Conservation (phyloP, 2,113 vertebrate species). For the Mormyrus iriodes region DNA sequence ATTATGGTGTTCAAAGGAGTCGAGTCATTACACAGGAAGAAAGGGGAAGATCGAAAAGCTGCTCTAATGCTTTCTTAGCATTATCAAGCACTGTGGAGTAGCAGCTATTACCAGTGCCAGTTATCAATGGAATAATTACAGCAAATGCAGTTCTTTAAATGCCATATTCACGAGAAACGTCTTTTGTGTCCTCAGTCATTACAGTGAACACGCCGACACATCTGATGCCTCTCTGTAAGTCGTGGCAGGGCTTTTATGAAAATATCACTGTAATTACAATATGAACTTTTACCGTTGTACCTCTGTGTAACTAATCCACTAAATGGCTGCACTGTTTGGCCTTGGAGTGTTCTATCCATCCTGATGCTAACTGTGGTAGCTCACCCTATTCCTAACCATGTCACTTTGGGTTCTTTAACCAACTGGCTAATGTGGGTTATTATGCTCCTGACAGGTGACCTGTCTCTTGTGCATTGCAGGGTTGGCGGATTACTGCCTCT, state of each 20-base stretch:
- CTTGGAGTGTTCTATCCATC: background rate
- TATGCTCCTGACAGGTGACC: background rate
- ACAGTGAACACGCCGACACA: background rate
- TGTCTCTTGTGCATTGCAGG: background rate
- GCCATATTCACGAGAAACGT: slow-evolving; percentile 37
- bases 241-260: background rate
- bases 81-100: slow-evolving; percentile 47
- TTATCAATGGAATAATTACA: slow-evolving; percentile 46
- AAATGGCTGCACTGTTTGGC: background rate
- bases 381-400: background rate
- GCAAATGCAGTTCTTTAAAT: slow-evolving; percentile 39
- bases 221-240: background rate
- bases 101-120: slow-evolving; percentile 50
- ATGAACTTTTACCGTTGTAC: background rate
- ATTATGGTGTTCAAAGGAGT: background rate
- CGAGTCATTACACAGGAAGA: background rate
- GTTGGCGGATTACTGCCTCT: background rate
- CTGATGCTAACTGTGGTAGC: background rate
- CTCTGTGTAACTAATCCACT: background rate
- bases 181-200: slow-evolving; percentile 37
- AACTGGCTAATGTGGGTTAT: background rate
- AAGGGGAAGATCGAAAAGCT: background rate
- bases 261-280: slow-evolving; percentile 35
- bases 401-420: background rate
- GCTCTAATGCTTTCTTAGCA: slow-evolving; percentile 43